Conservation (phyloP, 1,140 invertebrate genomes). For the Zaprionus nigranus region DNA sequence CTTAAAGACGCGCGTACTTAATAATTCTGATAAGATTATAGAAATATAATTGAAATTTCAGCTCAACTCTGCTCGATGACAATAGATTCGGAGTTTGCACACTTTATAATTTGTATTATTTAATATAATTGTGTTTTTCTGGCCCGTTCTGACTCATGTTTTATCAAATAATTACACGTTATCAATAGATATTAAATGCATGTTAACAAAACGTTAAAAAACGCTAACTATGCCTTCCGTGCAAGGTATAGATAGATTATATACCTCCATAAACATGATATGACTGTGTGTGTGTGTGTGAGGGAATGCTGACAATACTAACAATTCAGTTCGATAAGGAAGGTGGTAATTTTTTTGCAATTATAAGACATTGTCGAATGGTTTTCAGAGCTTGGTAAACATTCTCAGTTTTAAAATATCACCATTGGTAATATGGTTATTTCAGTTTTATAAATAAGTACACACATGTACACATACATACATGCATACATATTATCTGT, state of each 20-base stretch:
- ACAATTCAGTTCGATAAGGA: not conserved
- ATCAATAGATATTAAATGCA: conserved; percentile 9
- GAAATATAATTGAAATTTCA: not conserved
- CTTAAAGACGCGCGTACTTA: not conserved
- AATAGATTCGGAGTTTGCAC: not conserved
- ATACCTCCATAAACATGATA: not conserved
- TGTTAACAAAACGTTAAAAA: not conserved
- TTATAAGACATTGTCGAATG: not conserved
- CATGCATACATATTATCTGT: not conserved
- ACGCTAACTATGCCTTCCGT: not conserved
- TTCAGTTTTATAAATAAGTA: too few species aligned
- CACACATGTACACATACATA: not conserved
- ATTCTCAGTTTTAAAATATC: not conserved
- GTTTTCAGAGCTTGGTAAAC: not conserved
- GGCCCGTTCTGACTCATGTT: not conserved
- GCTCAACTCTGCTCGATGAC: not conserved
- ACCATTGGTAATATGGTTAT: too few species aligned
- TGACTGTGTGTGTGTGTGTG: not conserved
- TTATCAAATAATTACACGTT: conserved; percentile 4
- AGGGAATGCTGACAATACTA: not conserved
- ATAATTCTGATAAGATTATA: conserved; percentile 12
- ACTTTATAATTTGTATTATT: not conserved
- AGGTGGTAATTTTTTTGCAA: not conserved
- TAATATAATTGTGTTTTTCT: not conserved
- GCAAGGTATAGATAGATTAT: conserved; percentile 3